phyloP scores from a whole-genome alignment of 2,888 invertebrate species.

The Rhingia campestris region DNA sequence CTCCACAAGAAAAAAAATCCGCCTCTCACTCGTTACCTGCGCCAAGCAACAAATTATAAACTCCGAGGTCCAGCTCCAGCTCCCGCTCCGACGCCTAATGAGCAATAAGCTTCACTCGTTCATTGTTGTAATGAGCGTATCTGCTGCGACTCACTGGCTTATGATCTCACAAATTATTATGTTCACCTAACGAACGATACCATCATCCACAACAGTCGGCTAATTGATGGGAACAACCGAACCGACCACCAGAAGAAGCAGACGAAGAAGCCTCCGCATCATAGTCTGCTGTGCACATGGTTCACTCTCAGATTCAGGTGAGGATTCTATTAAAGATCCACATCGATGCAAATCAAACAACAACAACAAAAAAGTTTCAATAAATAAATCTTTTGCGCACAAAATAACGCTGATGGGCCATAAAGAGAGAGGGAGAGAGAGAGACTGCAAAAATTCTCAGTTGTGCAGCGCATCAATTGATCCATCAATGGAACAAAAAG shows the following conservation, averaged over 20 bases:
- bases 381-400: slow-evolving; percentile 28
- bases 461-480: slow-evolving; percentile 56
- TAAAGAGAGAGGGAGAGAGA: not conserved
- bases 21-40: slow-evolving; percentile 33
- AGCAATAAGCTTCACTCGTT: slow-evolving; percentile 58
- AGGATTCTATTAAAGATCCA: slow-evolving; percentile 64
- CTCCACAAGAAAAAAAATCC: not conserved
- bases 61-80: no score
- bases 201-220: slow-evolving; percentile 23
- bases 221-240: slow-evolving; percentile 68
- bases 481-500: slow-evolving; percentile 68
- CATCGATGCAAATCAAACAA: slow-evolving; percentile 69
- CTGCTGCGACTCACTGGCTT: slow-evolving; percentile 15
- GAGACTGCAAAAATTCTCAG: not conserved
- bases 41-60: slow-evolving; percentile 37
- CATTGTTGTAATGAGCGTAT: slow-evolving; percentile 43
- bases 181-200: slow-evolving; percentile 67
- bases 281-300: slow-evolving; percentile 15
- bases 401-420: slow-evolving; percentile 18
- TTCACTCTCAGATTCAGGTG: not conserved
- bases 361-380: slow-evolving; percentile 41
- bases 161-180: slow-evolving; percentile 63
- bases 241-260: slow-evolving; percentile 23
- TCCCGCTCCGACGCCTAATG: slow-evolving; percentile 44
- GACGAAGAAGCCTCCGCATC: no score